These are phyloP conservation scores for Orthochromis indermauri DNA, from an alignment of 2,113 vertebrate genomes.

Conservation along the genomic window DNA sequence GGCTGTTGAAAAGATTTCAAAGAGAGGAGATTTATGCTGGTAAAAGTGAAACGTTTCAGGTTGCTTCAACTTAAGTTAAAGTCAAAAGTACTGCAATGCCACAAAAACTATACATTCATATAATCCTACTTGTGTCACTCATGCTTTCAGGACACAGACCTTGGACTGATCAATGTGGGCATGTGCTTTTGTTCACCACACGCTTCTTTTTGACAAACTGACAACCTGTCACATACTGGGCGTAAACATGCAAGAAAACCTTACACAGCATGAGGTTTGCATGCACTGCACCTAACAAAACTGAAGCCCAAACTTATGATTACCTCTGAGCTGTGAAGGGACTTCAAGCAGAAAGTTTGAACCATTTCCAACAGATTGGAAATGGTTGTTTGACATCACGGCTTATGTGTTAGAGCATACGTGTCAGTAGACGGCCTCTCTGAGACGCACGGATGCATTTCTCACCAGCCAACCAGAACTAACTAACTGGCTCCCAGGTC, in stretches of 20 bases:
- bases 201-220: background rate
- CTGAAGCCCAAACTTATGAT: background rate
- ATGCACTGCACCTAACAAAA: background rate
- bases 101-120: background rate
- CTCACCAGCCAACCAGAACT: background rate
- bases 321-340: background rate
- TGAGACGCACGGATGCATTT: background rate
- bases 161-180: background rate
- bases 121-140: background rate
- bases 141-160: background rate
- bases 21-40: background rate
- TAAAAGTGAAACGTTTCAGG: background rate
- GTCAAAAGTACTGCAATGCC: background rate
- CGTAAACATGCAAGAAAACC: background rate
- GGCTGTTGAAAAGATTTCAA: background rate
- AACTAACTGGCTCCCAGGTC: background rate
- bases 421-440: background rate
- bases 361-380: background rate
- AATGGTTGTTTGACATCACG: background rate
- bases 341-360: background rate
- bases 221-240: background rate
- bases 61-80: background rate
- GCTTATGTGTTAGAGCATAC: background rate
- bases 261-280: background rate
- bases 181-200: background rate